Percentiles rank a stretch among this genome's conserved stretches.
phyloP scores from a whole-genome alignment of 2,113 vertebrate genomes.

The Rhea pennata region DNA sequence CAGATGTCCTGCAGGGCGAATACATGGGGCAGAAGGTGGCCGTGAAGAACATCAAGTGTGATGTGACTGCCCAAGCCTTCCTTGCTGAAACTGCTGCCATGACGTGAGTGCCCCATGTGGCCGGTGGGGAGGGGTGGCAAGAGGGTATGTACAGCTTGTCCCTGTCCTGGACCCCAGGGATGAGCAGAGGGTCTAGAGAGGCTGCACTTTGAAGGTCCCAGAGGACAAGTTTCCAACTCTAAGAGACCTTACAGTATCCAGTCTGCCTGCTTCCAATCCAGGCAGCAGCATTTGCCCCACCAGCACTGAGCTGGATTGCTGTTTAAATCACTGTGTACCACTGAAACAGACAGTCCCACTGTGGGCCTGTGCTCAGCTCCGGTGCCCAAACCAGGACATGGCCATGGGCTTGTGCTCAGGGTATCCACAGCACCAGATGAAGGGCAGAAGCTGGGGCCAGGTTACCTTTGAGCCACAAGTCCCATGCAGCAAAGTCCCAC shows the following conservation, averaged over 20 bases:
- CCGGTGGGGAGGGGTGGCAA: neutral
- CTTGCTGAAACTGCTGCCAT: slow-evolving; percentile 89
- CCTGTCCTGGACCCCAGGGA: rapidly evolving
- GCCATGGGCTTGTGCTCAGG: too few relatives aligned
- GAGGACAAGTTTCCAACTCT: too few relatives aligned
- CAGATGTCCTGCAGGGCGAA: slow-evolving; percentile 87
- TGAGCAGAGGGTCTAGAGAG: neutral
- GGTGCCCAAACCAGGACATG: too few relatives aligned
- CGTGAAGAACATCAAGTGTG: slow-evolving; percentile 92
- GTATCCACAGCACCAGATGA: neutral
- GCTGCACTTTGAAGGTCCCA: too few relatives aligned
- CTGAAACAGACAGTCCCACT: too few relatives aligned
- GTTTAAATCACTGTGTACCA: too few relatives aligned
- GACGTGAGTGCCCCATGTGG: slow-evolving; percentile 81
- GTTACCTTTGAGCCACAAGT: neutral
- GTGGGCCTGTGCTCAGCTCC: too few relatives aligned
- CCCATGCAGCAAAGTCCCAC: neutral
- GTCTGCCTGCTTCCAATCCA: too few relatives aligned
- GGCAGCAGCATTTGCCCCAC: too few relatives aligned
- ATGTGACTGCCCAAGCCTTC: slow-evolving; percentile 91
- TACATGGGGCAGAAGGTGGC: slow-evolving; percentile 92
- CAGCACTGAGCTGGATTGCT: too few relatives aligned
- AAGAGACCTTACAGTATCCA: too few relatives aligned
- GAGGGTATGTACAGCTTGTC: neutral
- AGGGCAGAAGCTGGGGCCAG: neutral